Conservation (phyloP, 2,888 invertebrate genomes). For the Drosophila anomelani region DNA sequence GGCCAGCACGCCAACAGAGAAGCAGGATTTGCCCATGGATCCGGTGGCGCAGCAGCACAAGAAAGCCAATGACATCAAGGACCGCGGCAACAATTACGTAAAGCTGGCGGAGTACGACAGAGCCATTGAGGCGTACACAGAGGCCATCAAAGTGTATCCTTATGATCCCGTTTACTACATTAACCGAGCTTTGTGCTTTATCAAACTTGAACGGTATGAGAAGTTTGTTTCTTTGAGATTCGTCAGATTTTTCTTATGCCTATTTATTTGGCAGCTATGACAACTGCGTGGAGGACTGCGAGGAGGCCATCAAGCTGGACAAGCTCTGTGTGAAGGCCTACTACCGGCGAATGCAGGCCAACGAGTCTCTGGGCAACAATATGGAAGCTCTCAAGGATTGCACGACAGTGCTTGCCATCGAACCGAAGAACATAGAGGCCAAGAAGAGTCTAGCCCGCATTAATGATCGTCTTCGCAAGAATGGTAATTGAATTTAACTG, state of each 20-base stretch:
- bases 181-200: slow-evolving; percentile 94
- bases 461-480: slow-evolving; percentile 76
- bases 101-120: slow-evolving; percentile 92
- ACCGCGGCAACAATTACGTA: slow-evolving; percentile 92
- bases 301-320: slow-evolving; percentile 91
- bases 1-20: slow-evolving; percentile 70
- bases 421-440: slow-evolving; percentile 91
- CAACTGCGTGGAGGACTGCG: slow-evolving; percentile 89
- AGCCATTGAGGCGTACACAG: slow-evolving; percentile 94
- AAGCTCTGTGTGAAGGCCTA: slow-evolving; percentile 93
- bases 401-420: slow-evolving; percentile 89
- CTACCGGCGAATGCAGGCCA: slow-evolving; percentile 91
- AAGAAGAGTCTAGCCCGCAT: slow-evolving; percentile 84
- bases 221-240: background rate
- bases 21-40: slow-evolving; percentile 66
- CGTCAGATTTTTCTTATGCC: background rate
- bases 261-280: slow-evolving; percentile 59
- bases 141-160: slow-evolving; percentile 93
- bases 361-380: slow-evolving; percentile 89
- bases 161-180: slow-evolving; percentile 93
- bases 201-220: slow-evolving; percentile 91
- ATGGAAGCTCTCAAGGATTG: slow-evolving; percentile 91
- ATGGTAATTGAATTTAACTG: slow-evolving; percentile 52
- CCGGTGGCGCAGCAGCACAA: slow-evolving; percentile 66
- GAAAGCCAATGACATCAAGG: slow-evolving; percentile 81